Evolutionary conservation across 2,888 invertebrate genomes (phyloP).

Genomic region (Cacoxenus indagator): DNA sequence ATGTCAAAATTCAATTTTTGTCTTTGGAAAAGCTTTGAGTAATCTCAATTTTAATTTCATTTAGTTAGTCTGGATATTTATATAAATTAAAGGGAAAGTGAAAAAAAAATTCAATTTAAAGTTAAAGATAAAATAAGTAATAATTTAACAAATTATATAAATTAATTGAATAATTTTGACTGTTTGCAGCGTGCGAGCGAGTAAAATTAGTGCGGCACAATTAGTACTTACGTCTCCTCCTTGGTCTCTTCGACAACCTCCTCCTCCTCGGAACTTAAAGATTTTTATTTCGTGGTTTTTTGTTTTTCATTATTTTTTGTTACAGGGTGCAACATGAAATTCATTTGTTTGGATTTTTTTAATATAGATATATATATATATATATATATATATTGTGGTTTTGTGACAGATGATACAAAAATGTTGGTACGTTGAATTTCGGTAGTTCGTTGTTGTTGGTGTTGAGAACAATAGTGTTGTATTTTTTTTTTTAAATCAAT

Average conservation of each 20-base stretch:
- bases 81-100: background rate
- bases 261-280: constrained; percentile 72
- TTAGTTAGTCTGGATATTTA: too few relatives aligned
- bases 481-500: background rate
- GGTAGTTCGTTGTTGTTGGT: constrained; percentile 25
- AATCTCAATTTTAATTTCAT: too few relatives aligned
- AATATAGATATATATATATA: too few relatives aligned
- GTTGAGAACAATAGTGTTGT: background rate
- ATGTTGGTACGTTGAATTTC: constrained; percentile 23
- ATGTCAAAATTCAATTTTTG: too few relatives aligned
- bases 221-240: constrained; percentile 70
- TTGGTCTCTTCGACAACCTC: constrained; percentile 70
- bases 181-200: constrained; percentile 5
- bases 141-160: constrained; percentile 29
- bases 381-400: too few relatives aligned
- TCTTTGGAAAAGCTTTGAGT: too few relatives aligned
- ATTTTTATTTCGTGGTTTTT: too few relatives aligned
- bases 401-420: constrained; percentile 25
- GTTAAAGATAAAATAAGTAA: constrained; percentile 36
- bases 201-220: constrained; percentile 34
- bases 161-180: constrained; percentile 5
- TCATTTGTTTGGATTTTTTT: constrained; percentile 11
- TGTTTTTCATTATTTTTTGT: background rate
- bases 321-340: constrained; percentile 51
- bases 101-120: constrained; percentile 44